phyloP scores from a whole-genome alignment of 2,113 vertebrate genomes.

The Tetraodon nigroviridis region DNA sequence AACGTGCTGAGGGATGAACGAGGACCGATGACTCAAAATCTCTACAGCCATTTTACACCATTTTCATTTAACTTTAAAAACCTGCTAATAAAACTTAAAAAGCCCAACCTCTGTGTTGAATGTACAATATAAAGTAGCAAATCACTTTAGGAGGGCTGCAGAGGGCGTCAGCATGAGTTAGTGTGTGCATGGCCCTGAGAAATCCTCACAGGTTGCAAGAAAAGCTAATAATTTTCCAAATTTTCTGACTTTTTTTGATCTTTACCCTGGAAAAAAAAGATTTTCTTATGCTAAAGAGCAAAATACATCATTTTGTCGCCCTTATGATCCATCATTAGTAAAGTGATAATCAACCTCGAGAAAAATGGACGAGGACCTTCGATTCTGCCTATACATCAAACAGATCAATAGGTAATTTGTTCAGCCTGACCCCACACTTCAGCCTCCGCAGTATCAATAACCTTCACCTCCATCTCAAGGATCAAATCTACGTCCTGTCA shows the following conservation, averaged over 20 bases:
- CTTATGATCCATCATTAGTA: constrained; percentile 11
- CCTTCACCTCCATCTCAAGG: constrained; percentile 5
- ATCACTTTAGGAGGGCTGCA: no score
- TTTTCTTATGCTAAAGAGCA: background rate
- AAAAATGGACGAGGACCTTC: background rate
- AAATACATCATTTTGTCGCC: background rate
- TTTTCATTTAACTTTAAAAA: constrained; percentile 7
- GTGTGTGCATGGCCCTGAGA: no score
- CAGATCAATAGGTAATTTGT: constrained; percentile 24
- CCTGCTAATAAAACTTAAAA: constrained; percentile 5
- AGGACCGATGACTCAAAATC: constrained; percentile 31
- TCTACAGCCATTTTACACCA: background rate
- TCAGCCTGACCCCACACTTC: constrained; percentile 13
- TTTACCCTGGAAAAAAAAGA: no score
- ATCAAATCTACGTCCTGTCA: constrained; percentile 8
- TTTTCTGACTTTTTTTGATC: no score
- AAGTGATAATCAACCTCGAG: background rate
- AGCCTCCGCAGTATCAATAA: constrained; percentile 11
- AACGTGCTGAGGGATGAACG: constrained; percentile 42
- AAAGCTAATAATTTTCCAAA: no score
- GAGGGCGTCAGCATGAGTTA: no score
- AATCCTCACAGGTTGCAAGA: no score
- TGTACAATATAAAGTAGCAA: background rate
- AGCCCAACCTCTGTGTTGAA: background rate
- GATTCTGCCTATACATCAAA: constrained; percentile 16